These are phyloP conservation scores for Homarus americanus DNA, from an alignment of 1,140 invertebrate species.

Conservation along the genomic window DNA sequence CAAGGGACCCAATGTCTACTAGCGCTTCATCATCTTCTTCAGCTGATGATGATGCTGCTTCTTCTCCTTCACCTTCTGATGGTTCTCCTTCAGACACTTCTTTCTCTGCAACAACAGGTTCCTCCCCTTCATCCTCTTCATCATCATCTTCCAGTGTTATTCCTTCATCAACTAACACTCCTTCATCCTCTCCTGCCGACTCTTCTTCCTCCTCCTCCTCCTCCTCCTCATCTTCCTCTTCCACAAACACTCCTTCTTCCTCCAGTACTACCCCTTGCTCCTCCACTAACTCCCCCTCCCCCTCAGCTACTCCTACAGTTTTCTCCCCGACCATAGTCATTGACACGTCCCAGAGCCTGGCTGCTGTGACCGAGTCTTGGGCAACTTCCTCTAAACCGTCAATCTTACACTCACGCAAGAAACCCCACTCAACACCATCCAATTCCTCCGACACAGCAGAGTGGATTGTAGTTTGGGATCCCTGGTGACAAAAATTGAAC, in stretches of 20 bases:
- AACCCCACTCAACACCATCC: constrained; percentile 82
- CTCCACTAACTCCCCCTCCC: neutral
- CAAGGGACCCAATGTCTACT: neutral
- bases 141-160: neutral
- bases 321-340: constrained; percentile 54
- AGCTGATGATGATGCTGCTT: neutral
- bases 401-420: constrained; percentile 86
- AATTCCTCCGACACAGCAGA: constrained; percentile 85
- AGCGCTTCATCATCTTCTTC: neutral
- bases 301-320: neutral
- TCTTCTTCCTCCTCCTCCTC: neutral
- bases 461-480: constrained; percentile 86
- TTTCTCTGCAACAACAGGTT: neutral
- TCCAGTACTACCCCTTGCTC: neutral
- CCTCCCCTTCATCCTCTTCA: neutral
- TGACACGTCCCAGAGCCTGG: constrained; percentile 56
- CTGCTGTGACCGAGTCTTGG: constrained; percentile 33
- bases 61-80: neutral
- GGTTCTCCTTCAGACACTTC: neutral
- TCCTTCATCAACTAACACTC: neutral
- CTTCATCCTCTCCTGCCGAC: neutral
- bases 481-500: constrained; percentile 80
- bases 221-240: neutral
- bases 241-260: constrained; percentile 28
- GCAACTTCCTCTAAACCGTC: constrained; percentile 37